Percentiles rank a stretch among this genome's conserved stretches.
These are phyloP conservation scores for Phalanger gymnotis DNA, from an alignment of 2,797 vertebrate species.

Conservation along the genomic window DNA sequence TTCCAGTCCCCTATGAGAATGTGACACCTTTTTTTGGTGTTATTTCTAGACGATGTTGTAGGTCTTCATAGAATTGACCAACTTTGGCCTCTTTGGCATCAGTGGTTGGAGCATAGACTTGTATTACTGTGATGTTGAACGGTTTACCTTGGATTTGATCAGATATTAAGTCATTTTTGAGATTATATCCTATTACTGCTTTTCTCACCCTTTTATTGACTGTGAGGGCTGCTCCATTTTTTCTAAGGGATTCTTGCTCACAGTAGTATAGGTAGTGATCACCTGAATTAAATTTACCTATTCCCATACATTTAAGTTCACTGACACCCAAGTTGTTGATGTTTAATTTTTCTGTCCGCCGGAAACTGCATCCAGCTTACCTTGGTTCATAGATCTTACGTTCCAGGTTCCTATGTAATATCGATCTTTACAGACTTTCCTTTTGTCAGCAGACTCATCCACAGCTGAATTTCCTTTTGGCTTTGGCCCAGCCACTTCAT, in stretches of 20 bases:
- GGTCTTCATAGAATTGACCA: background rate
- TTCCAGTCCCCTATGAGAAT: background rate
- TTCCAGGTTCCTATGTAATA: background rate
- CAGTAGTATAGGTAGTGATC: background rate
- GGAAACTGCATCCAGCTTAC: background rate
- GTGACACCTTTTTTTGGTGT: background rate
- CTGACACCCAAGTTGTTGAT: background rate
- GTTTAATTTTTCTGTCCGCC: background rate
- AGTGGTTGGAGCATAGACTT: background rate
- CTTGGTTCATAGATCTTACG: background rate
- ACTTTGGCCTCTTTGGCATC: background rate
- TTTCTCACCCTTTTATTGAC: background rate
- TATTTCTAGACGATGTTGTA: background rate
- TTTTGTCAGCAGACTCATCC: background rate
- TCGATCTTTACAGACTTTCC: background rate
- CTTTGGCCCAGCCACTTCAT: background rate
- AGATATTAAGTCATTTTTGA: background rate
- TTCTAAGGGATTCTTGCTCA: background rate
- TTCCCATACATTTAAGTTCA: background rate
- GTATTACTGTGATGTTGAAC: background rate
- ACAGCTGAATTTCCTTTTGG: background rate
- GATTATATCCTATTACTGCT: background rate
- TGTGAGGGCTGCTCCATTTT: background rate
- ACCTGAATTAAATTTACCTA: background rate
- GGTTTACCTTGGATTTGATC: background rate